Evolutionary conservation across 53 echinoderm and acorn worm genomes (phyloP), one percentile per base, ranked within the genome.

Genomic region (Echinarachnius parma): DNA sequence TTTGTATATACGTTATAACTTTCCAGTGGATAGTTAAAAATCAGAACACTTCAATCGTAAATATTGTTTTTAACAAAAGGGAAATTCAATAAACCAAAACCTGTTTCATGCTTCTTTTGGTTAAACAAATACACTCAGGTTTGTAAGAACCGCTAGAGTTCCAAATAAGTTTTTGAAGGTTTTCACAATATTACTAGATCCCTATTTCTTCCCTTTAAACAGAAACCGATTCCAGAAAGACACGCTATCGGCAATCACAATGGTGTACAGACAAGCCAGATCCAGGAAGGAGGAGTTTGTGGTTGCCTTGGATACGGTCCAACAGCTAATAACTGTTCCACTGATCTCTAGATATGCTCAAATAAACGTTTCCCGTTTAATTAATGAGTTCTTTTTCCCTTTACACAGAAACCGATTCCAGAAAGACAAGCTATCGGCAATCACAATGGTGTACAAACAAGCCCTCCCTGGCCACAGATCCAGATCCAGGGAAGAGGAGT

Each of bases 391-490:
- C 21, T 69, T 4, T 22, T 58, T 23, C 31, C 15, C 9, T 58
- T 60, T 0, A 26, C 11, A 44, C 47, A 95, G 96, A 34, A 86
- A 65, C 4, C 48, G 96, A 21, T 85, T 81, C 58, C 79, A 85
- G 72, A 60, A 62, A 21, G 89, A 96, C 74, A 96, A 96, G 63
- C 90, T 88, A 1, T 62, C 85, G 11, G 91, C 87, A 1, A 87
- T 96, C 72, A 96, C 96, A 26, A 57, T 91, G 21, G 80, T 96
- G 37, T 84, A 78, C 85, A 96, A 91, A 68, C 77, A 85, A 34
- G 96, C 91, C 8, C 85, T 65, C 29, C 96, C 96, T 22, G 96
- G 96, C 18, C 96, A 96, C 39, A 75, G 85, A 66, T 88, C 91
- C 35, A 71, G 96, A 24, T 84, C 80, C 36, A 50, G 26, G 27